Evolutionary conservation across 2,797 vertebrate species (phyloP).

Genomic region (Gymnothorax reevesii): DNA sequence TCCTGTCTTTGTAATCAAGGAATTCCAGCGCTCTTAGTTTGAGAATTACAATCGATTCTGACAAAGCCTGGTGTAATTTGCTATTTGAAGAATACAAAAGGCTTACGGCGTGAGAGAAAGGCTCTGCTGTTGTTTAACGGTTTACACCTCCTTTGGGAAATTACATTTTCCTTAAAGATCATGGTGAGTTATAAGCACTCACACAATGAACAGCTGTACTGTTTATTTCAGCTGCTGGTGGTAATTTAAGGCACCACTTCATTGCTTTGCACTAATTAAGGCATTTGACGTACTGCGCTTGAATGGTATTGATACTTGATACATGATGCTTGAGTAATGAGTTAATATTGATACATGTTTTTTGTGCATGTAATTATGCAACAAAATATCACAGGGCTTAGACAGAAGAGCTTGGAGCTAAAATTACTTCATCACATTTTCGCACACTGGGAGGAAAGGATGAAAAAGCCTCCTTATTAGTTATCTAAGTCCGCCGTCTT

Average conservation of each 20-base stretch:
- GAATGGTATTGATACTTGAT: background rate
- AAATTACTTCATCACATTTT: too few relatives aligned
- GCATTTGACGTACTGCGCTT: background rate
- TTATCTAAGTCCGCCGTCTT: too few relatives aligned
- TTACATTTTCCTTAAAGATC: conserved; percentile 58
- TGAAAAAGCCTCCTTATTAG: too few relatives aligned
- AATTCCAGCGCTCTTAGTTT: conserved; percentile 27
- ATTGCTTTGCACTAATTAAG: background rate
- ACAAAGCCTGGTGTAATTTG: conserved; percentile 24
- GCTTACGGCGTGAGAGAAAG: conserved; percentile 1
- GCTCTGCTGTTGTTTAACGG: conserved; percentile 35
- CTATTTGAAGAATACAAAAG: conserved; percentile 31
- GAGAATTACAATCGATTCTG: conserved; percentile 29
- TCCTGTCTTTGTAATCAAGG: conserved; percentile 27
- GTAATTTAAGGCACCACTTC: background rate
- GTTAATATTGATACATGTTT: background rate
- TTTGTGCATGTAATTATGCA: background rate
- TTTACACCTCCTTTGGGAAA: conserved; percentile 48
- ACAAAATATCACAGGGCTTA: background rate
- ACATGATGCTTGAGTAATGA: background rate
- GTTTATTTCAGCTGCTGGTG: conserved; percentile 20
- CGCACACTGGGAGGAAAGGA: too few relatives aligned
- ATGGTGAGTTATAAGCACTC: conserved; percentile 60
- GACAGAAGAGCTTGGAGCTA: too few relatives aligned
- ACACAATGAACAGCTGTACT: conserved; percentile 51